Percentiles rank a stretch among this genome's conserved stretches.
Conservation (phyloP, 2,113 vertebrate species). For the Montifringilla adamsi region DNA sequence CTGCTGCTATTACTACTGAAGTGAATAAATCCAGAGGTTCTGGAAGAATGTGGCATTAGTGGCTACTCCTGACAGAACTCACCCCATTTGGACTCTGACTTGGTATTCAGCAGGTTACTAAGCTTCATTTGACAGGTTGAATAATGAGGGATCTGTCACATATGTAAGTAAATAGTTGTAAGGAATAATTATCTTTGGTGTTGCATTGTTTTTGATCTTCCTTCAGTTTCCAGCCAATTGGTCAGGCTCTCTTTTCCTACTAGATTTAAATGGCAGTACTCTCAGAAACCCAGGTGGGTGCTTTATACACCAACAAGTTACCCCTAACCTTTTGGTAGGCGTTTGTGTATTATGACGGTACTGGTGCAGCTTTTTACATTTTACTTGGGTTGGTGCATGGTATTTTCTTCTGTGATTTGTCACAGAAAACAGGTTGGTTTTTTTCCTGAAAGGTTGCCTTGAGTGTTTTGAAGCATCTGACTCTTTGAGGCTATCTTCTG, state of each 20-base stretch:
- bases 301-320: not conserved
- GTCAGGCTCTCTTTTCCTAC: not conserved
- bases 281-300: not conserved
- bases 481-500: not conserved
- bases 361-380: not conserved
- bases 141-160: not conserved
- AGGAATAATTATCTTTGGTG: not conserved
- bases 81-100: not conserved
- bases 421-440: not conserved
- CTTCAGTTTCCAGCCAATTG: not conserved
- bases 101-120: not conserved
- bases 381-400: not conserved
- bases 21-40: not conserved
- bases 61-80: not conserved
- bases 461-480: not conserved
- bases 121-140: not conserved
- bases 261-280: not conserved
- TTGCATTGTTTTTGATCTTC: not conserved
- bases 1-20: not conserved
- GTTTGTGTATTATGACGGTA: not conserved
- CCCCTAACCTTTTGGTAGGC: not conserved
- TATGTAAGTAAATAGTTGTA: not conserved
- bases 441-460: not conserved
- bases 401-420: not conserved
- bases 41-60: not conserved